Base-by-base conservation (phyloP, 92 coral and sea anemone species). In the Umimayanthus kanabou region DNA sequence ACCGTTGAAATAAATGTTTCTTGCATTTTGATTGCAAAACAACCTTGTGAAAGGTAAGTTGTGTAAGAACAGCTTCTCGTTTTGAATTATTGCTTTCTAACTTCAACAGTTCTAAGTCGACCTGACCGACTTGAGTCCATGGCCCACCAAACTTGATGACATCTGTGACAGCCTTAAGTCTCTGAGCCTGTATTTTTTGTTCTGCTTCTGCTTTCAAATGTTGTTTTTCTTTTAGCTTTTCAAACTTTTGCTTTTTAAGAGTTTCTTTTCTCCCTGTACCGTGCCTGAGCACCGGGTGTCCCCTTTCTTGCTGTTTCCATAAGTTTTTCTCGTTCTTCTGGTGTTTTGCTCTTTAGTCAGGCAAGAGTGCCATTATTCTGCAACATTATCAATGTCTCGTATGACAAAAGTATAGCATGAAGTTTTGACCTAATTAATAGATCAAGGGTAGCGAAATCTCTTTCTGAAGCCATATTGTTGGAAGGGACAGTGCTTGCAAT, bases 401-500 rank as follows among this genome's bases (percentile, higher is more conserved):
- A 83, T 65, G 90, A 67, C 33, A 87, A 72, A 75, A 79, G 70
- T 80, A 70, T 87, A 53, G 85, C 90, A 78, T 74, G 85, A 79
- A 85, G 79, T 66, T 79, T 87, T 39, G 76, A 87, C 40, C 82
- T 73, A 76, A 79, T 57, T 15, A 50, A 30, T 39, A 79, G 15
- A 22, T 80, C 85, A 23, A 80, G 49, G 55, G 53, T 65, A 67
- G 78, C 73, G 43, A 80, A 80, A 71, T 66, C 80, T 88, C 86
- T 88, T 67, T 88, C 90, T 30, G 90, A 88, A 42, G 80, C 90
- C 90, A 88, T 88, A 84, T 87, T 79, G 40, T 85, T 87, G 73
- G 90, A 82, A 87, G 90, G 90, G 83, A 88, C 90, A 88, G 82
- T 88, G 75, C 70, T 84, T 80, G 90, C 80, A 82, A 67, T 82